Base-by-base conservation (phyloP, 2,888 invertebrate species). In the Urechis unicinctus region DNA sequence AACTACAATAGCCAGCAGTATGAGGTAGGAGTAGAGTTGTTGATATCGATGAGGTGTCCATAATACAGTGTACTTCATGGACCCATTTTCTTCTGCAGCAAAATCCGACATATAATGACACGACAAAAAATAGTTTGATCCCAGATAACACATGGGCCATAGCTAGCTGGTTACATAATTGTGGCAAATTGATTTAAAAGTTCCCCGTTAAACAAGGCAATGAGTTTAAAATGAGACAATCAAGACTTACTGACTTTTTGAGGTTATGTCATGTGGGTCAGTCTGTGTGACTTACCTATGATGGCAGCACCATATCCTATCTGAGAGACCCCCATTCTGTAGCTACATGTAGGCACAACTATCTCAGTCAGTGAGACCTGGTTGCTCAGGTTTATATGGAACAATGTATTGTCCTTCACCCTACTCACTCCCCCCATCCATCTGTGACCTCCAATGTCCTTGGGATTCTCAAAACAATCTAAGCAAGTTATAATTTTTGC, bases 291-390 rank as follows among this genome's bases (percentile, higher is more conserved):
- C 56, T 6, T 36, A 64, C 63, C 58, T 41, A 65, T 41, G 29
- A 47, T 29, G 9, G 61, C 59, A 2, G 52, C 53, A 3, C 63
- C 65, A 43, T 87, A 92, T 1, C 94, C 96, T 78, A 93, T 89
- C 63, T 86, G 81, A 2, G 78, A 74, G 24, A 88, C 89, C 1
- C 96, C 96, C 96, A 97, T 97, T 68, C 97, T 84, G 76, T 97
- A 97, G 0, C 93, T 94, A 73, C 91, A 92, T 0, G 96, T 94
- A 1, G 96, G 96, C 63, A 93, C 88, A 77, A 88, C 85, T 50
- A 96, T 84, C 81, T 96, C 95, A 67, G 85, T 82, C 58, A 85
- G 72, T 22, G 62, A 52, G 53, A 61, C 45, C 25, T 50, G 42
- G 51, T 68, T 61, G 9, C 59, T 61, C 5, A 59, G 28, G 4